Conservation (phyloP, 2,797 vertebrate species). For the Gastrophryne carolinensis region DNA sequence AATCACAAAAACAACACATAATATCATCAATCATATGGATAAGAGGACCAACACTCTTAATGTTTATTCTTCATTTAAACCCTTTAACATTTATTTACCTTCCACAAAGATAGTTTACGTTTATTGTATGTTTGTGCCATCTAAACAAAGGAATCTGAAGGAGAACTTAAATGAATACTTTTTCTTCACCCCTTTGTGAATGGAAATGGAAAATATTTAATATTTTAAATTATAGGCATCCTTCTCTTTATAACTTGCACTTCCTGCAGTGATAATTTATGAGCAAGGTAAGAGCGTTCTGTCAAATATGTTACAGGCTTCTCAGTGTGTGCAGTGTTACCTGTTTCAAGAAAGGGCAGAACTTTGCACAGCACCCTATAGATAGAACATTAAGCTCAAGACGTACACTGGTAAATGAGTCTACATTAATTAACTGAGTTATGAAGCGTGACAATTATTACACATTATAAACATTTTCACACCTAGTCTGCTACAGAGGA, state of each 20-base stretch:
- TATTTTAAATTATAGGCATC: too few relatives aligned
- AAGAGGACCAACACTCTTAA: too few relatives aligned
- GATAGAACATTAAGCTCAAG: not conserved
- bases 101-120: too few relatives aligned
- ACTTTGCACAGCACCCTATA: not conserved
- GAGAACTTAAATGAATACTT: too few relatives aligned
- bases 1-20: constrained; percentile 25
- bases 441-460: not conserved
- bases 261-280: not conserved
- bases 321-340: not conserved
- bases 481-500: too few relatives aligned
- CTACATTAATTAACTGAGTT: not conserved
- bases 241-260: too few relatives aligned
- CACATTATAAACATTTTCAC: not conserved
- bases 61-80: too few relatives aligned
- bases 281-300: not conserved
- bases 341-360: not conserved
- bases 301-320: not conserved
- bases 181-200: too few relatives aligned
- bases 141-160: too few relatives aligned
- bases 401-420: not conserved
- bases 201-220: too few relatives aligned
- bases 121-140: too few relatives aligned
- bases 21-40: constrained; percentile 21
- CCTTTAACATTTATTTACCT: too few relatives aligned